Evolutionary conservation across 1,140 invertebrate species (phyloP), one percentile per base, ranked within the genome.

Genomic region (Drosophila bocqueti): DNA sequence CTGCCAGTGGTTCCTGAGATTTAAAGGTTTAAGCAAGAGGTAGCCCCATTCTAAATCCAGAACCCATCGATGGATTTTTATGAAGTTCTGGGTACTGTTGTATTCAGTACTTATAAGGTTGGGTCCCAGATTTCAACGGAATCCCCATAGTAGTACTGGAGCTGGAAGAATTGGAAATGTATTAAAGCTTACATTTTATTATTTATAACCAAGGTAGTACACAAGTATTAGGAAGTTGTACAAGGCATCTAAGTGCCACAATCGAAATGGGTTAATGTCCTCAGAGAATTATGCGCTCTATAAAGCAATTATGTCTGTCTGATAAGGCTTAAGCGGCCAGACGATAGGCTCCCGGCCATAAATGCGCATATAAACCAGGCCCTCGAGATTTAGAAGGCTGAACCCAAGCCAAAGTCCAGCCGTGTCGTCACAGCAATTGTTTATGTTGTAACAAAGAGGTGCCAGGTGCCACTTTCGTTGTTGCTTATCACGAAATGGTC

Each of bases 381-480:
- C 67, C 67, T 55, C 40, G 38, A 71, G 40, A 31, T 36, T 15
- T 18, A 29, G 60, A 67, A 66, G 67, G 46, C 49, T 47, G 24
- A 40, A 11, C 9, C 54, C 3, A 26, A 26, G 15, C 21, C 72
- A 75, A 75, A 75, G 72, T 75, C 50, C 59, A 24, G 18, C 4
- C 3, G n/a, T 73, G 67, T 73, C 71, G 71, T 73, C 71, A 73
- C 45, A 31, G 7, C 16, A 11, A 16, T 61, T 61, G 67, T 43
- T 73, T 73, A 73, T 73, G 71, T 61, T 73, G 71, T 73, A 73
- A 73, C 71, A n/a, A 45, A 50, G 45, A 40, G 65, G 21, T 13
- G 34, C 13, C 15, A 42, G 38, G 26, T 54, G 50, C 50, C 50
- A 13, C 26, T 18, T 18, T 11, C 6, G 18, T 34, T 21, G 10